Evolutionary conservation across 2,888 invertebrate genomes (phyloP).

Genomic region (Asteroscopus sphinx): DNA sequence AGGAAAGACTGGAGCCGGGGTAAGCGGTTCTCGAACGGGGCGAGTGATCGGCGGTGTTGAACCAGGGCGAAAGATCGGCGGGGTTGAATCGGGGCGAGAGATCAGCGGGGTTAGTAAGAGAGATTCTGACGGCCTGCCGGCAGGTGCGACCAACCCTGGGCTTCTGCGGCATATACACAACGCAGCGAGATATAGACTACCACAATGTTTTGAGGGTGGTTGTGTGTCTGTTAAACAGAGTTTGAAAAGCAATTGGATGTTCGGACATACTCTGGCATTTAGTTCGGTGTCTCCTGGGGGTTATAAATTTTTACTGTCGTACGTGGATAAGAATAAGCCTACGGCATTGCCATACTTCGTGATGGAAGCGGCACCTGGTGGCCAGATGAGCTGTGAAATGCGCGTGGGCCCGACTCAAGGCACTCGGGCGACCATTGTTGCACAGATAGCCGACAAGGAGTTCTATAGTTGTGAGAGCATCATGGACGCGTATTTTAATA

Average conservation of each 20-base stretch:
- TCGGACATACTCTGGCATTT: conserved; percentile 82
- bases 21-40: conserved; percentile 80
- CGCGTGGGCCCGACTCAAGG: conserved; percentile 78
- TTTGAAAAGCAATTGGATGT: conserved; percentile 75
- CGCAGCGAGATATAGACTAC: conserved; percentile 80
- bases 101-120: conserved; percentile 63
- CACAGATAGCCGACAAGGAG: conserved; percentile 81
- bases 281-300: conserved; percentile 87
- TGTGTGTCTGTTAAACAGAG: conserved; percentile 79
- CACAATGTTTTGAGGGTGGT: conserved; percentile 87
- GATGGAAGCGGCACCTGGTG: conserved; percentile 86
- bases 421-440: conserved; percentile 79
- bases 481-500: conserved; percentile 80
- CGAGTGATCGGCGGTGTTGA: too few species aligned
- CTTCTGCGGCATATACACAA: conserved; percentile 83
- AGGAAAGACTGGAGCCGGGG: conserved; percentile 85
- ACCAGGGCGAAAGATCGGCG: too few species aligned
- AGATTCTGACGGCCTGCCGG: conserved; percentile 69
- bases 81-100: too few species aligned
- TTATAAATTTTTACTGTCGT: conserved; percentile 81
- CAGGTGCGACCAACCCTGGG: conserved; percentile 78
- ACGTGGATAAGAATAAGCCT: conserved; percentile 74
- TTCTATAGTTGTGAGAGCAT: conserved; percentile 84
- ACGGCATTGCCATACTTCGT: conserved; percentile 80
- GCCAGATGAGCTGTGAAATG: conserved; percentile 83